Evolutionary conservation across 2,888 invertebrate genomes (phyloP).

Genomic region (Sepioteuthis lessoniana): DNA sequence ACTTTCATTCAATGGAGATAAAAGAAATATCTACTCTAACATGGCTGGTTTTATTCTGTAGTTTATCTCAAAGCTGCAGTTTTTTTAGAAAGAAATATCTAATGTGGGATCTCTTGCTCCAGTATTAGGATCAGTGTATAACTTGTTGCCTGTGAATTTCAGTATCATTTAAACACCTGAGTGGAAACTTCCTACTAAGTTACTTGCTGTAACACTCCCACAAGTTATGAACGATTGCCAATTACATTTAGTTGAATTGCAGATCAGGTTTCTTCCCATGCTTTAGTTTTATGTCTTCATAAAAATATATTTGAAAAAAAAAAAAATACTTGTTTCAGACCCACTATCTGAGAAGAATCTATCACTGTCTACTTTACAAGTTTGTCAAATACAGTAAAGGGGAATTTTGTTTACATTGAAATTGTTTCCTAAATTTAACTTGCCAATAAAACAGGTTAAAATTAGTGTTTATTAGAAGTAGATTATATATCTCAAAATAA

Average conservation of each 20-base stretch:
- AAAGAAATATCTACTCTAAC: neutral
- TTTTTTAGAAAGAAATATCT: neutral
- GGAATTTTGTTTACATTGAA: neutral
- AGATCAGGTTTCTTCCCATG: neutral
- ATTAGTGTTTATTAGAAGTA: too few species aligned
- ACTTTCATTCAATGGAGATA: neutral
- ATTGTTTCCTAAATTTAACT: neutral
- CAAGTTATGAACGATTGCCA: slow-evolving; percentile 33
- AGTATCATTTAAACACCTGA: neutral
- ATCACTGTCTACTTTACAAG: too few species aligned
- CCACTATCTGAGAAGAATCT: too few species aligned
- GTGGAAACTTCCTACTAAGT: neutral
- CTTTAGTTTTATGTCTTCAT: neutral
- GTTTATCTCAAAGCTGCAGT: neutral
- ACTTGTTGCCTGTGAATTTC: neutral
- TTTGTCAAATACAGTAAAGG: neutral
- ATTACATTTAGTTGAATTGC: neutral
- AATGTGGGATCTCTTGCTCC: neutral
- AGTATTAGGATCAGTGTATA: neutral
- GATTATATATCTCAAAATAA: too few species aligned
- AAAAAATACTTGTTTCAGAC: too few species aligned
- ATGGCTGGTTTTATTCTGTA: neutral
- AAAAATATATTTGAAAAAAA: too few species aligned
- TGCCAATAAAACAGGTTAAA: neutral
- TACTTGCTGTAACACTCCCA: neutral